Evolutionary conservation across 2,113 vertebrate species (phyloP).

Genomic region (Melanotaenia duboulayi): DNA sequence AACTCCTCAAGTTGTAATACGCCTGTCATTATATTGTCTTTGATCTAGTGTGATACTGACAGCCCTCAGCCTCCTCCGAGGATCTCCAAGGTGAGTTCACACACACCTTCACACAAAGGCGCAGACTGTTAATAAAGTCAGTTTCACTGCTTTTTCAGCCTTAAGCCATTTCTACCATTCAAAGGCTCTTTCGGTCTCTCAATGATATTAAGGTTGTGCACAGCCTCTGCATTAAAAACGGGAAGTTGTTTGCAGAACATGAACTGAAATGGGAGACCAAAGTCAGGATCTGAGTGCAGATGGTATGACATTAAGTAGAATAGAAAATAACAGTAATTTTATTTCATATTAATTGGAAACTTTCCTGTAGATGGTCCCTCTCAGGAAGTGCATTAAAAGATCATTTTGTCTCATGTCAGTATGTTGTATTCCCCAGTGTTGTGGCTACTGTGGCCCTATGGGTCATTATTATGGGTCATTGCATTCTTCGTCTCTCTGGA

Average conservation of each 20-base stretch:
- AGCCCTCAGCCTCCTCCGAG: background rate
- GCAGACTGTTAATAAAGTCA: slow-evolving; percentile 8
- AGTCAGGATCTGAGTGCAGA: slow-evolving; percentile 9
- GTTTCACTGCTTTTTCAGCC: slow-evolving; percentile 17
- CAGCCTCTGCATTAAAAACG: slow-evolving; percentile 5
- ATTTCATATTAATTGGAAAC: slow-evolving; percentile 26
- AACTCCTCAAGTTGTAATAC: slow-evolving; percentile 9
- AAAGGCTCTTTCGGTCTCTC: slow-evolving; percentile 9
- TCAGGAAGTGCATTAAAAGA: background rate
- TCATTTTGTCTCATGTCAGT: background rate
- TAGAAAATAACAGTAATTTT: slow-evolving; percentile 34
- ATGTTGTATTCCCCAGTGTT: no score
- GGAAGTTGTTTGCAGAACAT: background rate
- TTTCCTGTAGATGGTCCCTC: background rate
- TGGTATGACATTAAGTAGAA: slow-evolving; percentile 5
- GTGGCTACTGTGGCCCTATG: no score
- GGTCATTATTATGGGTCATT: no score
- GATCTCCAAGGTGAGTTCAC: slow-evolving; percentile 28
- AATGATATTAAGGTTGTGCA: background rate
- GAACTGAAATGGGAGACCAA: background rate
- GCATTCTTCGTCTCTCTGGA: no score
- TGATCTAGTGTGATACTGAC: slow-evolving; percentile 17
- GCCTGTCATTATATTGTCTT: slow-evolving; percentile 35
- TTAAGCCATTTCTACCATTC: slow-evolving; percentile 13
- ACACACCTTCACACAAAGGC: background rate